These are phyloP conservation scores for Rhea americana DNA, from an alignment of 2,113 vertebrate genomes.

Conservation along the genomic window DNA sequence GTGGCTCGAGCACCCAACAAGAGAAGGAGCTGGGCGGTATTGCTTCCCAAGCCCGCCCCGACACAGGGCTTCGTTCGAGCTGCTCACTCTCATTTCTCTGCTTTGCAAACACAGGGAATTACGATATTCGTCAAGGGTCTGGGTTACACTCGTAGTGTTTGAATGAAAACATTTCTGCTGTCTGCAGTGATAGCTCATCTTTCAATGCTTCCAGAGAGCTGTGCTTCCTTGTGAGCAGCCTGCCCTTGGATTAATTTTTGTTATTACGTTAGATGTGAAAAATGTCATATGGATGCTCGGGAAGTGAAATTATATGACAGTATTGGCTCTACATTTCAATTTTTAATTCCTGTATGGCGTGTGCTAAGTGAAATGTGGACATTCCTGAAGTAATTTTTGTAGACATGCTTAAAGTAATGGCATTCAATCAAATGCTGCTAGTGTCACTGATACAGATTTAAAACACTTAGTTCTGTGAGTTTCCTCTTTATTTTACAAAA, in stretches of 20 bases:
- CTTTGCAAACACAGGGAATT: slow-evolving; percentile 40
- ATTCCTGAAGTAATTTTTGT: background rate
- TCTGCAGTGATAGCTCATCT: background rate
- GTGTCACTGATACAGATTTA: background rate
- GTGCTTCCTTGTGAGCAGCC: slow-evolving; percentile 33
- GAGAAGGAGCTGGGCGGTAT: background rate
- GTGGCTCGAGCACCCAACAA: background rate
- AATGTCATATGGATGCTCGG: slow-evolving; percentile 14
- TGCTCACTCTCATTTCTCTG: background rate
- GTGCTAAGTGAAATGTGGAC: background rate
- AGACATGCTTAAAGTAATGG: background rate
- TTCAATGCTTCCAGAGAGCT: background rate
- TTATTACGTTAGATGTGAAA: slow-evolving; percentile 36
- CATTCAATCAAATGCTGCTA: background rate
- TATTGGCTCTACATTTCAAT: slow-evolving; percentile 39
- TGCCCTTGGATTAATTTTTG: slow-evolving; percentile 21
- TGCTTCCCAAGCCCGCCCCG: background rate
- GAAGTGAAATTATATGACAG: slow-evolving; percentile 11
- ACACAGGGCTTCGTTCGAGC: background rate
- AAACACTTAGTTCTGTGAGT: background rate
- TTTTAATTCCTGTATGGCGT: background rate
- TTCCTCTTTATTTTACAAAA: background rate
- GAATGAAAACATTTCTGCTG: background rate
- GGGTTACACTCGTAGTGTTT: slow-evolving; percentile 19
- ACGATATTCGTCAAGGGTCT: background rate